Percentiles rank a stretch among this genome's conserved stretches.
These are phyloP conservation scores for Poecilobothrus nobilitatus DNA, from an alignment of 2,888 invertebrate species.

Conservation along the genomic window DNA sequence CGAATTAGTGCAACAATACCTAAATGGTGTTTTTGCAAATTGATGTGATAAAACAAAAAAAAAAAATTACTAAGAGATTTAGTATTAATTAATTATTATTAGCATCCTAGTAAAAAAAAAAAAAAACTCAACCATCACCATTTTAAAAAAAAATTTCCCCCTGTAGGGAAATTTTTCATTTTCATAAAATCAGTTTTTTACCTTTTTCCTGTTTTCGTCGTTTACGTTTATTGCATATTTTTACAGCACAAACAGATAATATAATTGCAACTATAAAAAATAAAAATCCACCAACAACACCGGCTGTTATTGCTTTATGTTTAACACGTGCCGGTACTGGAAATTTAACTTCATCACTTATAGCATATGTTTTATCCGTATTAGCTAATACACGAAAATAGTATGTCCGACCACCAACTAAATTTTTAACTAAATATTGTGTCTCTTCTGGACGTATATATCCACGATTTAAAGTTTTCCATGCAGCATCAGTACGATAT, in stretches of 20 bases:
- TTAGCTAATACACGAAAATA: slow-evolving; percentile 86
- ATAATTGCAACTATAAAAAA: slow-evolving; percentile 97
- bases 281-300: slow-evolving; percentile 91
- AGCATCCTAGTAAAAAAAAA: slow-evolving; percentile 20
- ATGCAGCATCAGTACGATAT: slow-evolving; percentile 80
- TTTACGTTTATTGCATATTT: slow-evolving; percentile 95
- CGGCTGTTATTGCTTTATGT: slow-evolving; percentile 92
- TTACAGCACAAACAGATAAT: slow-evolving; percentile 92
- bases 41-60: too few relatives aligned
- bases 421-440: slow-evolving; percentile 84
- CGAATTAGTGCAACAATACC: too few relatives aligned
- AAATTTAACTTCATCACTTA: slow-evolving; percentile 80
- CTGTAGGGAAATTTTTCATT: background rate
- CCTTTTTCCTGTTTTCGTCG: slow-evolving; percentile 97
- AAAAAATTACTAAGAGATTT: too few relatives aligned
- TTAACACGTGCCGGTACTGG: slow-evolving; percentile 84
- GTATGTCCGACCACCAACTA: slow-evolving; percentile 84
- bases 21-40: too few relatives aligned
- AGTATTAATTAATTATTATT: background rate
- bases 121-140: slow-evolving; percentile 27
- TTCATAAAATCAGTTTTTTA: slow-evolving; percentile 44
- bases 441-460: slow-evolving; percentile 84
- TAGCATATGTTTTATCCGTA: slow-evolving; percentile 76
- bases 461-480: slow-evolving; percentile 81
- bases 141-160: slow-evolving; percentile 7